Evolutionary conservation across 2,888 invertebrate species (phyloP).

Genomic region (Harpagoxenus sublaevis): DNA sequence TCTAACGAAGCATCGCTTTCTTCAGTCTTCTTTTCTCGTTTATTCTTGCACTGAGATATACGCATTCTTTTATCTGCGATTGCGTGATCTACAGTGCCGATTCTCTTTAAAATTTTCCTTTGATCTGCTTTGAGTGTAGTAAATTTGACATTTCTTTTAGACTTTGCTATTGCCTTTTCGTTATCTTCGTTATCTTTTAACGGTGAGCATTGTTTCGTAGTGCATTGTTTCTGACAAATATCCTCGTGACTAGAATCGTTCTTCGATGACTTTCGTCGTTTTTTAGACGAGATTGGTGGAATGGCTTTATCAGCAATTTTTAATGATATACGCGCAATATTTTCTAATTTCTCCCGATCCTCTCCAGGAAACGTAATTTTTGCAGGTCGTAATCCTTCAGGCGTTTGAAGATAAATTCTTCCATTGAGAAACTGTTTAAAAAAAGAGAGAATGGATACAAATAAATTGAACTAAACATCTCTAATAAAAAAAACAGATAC

Average conservation of each 20-base stretch:
- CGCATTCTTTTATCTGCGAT: slow-evolving; percentile 60
- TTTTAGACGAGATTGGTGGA: slow-evolving; percentile 81
- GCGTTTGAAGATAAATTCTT: slow-evolving; percentile 91
- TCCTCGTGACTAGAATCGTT: slow-evolving; percentile 85
- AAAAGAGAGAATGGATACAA: background rate
- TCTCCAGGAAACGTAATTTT: slow-evolving; percentile 88
- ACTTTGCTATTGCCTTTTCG: slow-evolving; percentile 76
- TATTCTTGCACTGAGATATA: slow-evolving; percentile 74
- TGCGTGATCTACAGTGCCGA: slow-evolving; percentile 44
- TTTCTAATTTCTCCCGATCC: slow-evolving; percentile 86
- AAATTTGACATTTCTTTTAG: slow-evolving; percentile 83
- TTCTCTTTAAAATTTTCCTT: slow-evolving; percentile 67
- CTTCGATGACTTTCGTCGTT: slow-evolving; percentile 86
- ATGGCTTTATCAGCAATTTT: slow-evolving; percentile 81
- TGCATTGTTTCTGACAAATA: slow-evolving; percentile 86
- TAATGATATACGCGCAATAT: slow-evolving; percentile 85
- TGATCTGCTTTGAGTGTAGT: slow-evolving; percentile 79
- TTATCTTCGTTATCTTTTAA: slow-evolving; percentile 69
- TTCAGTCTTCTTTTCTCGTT: slow-evolving; percentile 85
- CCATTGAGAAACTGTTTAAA: slow-evolving; percentile 91
- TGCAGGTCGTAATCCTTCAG: slow-evolving; percentile 90
- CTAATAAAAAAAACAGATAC: background rate
- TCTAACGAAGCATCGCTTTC: slow-evolving; percentile 86
- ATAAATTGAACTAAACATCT: background rate
- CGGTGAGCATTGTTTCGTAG: slow-evolving; percentile 73